These are phyloP conservation scores for Agrochola litura DNA, from an alignment of 2,888 invertebrate genomes.

Conservation along the genomic window DNA sequence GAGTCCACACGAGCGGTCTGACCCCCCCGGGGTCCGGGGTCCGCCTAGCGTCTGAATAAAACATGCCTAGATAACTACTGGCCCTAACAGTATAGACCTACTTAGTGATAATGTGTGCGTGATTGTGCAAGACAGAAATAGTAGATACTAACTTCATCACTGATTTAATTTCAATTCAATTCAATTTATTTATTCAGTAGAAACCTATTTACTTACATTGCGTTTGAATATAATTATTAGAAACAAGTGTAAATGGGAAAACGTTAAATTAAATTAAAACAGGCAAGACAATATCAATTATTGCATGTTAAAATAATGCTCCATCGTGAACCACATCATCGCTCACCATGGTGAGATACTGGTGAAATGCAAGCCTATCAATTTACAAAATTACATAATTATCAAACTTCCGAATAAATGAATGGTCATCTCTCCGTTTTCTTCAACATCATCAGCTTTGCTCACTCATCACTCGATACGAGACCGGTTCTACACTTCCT, in stretches of 20 bases:
- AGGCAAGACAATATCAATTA: neutral
- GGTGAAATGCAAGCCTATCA: neutral
- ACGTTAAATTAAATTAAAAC: neutral
- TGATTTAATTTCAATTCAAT: neutral
- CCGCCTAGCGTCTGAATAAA: slow-evolving; percentile 48
- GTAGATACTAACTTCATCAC: neutral
- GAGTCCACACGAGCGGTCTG: slow-evolving; percentile 46
- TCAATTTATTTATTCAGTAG: neutral
- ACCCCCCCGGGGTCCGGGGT: neutral
- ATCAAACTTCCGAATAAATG: neutral
- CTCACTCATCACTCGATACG: neutral
- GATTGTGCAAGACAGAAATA: neutral
- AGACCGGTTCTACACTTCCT: neutral
- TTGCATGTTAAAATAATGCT: neutral
- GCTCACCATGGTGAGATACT: neutral
- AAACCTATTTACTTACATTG: neutral
- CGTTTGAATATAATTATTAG: neutral
- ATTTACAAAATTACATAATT: neutral
- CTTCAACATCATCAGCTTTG: neutral
- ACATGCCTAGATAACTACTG: slow-evolving; percentile 47
- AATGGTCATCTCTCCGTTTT: neutral
- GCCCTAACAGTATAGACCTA: slow-evolving; percentile 7
- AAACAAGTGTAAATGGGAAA: neutral
- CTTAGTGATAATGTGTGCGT: slow-evolving; percentile 6
- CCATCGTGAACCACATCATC: neutral